phyloP scores from a whole-genome alignment of 2,113 vertebrate genomes.

The Smithornis capensis region DNA sequence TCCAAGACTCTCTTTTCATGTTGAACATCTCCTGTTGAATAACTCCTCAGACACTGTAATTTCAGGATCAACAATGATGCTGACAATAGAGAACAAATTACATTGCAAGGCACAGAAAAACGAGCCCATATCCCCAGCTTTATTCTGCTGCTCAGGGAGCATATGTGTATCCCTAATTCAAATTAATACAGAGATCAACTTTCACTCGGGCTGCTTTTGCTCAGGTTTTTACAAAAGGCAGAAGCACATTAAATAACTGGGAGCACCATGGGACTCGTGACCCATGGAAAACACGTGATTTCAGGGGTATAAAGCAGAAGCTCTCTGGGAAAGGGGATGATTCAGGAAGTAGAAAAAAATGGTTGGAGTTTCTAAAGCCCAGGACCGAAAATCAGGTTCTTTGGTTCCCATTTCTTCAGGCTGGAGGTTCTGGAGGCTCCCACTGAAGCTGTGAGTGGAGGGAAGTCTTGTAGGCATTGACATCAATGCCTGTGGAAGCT shows the following conservation, averaged over 20 bases:
- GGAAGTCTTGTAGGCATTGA: too few relatives aligned
- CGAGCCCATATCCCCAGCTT: constrained; percentile 42
- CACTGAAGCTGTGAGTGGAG: background rate
- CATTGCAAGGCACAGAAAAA: constrained; percentile 48
- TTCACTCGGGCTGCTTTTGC: constrained; percentile 24
- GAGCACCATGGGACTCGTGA: background rate
- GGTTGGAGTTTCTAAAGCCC: background rate
- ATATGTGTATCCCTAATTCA: constrained; percentile 15
- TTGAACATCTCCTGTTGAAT: constrained; percentile 2
- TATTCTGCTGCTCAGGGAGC: constrained; percentile 43
- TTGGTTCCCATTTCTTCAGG: background rate
- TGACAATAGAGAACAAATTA: constrained; percentile 62
- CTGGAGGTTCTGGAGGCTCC: background rate
- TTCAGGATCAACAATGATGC: constrained; percentile 69
- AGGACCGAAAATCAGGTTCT: background rate
- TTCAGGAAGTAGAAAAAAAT: background rate
- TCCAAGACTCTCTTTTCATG: constrained; percentile 47
- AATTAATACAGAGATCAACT: constrained; percentile 51
- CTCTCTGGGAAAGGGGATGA: background rate
- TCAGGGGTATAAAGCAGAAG: background rate
- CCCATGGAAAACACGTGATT: background rate
- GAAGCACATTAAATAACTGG: background rate
- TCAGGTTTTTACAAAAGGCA: constrained; percentile 4
- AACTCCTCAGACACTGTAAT: constrained; percentile 66
- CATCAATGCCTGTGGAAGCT: background rate